Evolutionary conservation across 2,797 vertebrate species (phyloP).

Genomic region (Acanthurus tractus): DNA sequence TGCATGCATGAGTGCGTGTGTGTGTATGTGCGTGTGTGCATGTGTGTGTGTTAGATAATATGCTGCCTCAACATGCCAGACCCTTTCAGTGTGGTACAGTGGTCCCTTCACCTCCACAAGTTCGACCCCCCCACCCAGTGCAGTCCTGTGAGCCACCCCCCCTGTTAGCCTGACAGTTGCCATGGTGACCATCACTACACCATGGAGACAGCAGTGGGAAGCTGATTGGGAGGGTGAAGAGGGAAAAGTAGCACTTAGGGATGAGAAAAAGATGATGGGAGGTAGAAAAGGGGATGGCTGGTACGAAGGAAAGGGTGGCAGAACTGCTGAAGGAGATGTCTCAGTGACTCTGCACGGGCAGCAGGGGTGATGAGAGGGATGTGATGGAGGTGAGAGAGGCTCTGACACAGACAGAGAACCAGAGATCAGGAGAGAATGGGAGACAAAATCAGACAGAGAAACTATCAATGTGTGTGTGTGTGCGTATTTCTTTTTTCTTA

Average conservation of each 20-base stretch:
- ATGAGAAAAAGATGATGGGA: constrained; percentile 66
- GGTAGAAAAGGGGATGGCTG: constrained; percentile 39
- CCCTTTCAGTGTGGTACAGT: constrained; percentile 49
- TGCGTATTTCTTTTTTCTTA: background rate
- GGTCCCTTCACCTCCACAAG: constrained; percentile 50
- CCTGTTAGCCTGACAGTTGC: constrained; percentile 76
- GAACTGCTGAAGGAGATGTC: constrained; percentile 58
- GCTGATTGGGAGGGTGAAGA: constrained; percentile 62
- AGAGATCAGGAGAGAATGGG: background rate
- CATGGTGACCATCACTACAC: constrained; percentile 79
- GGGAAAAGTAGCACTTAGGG: constrained; percentile 72
- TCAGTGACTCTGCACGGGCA: constrained; percentile 26
- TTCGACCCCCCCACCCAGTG: constrained; percentile 22
- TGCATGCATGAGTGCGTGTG: background rate
- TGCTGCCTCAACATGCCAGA: constrained; percentile 40
- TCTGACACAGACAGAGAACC: constrained; percentile 32
- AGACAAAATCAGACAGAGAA: constrained; percentile 20
- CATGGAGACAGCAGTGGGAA: constrained; percentile 69
- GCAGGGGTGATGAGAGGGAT: constrained; percentile 38
- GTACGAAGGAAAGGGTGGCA: constrained; percentile 41
- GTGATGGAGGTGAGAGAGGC: constrained; percentile 42
- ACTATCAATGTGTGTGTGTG: constrained; percentile 7
- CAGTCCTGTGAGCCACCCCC: constrained; percentile 62
- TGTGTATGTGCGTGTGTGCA: background rate
- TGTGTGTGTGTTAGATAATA: constrained; percentile 27